Conservation (phyloP, 2,888 invertebrate genomes). For the Zhuqinia jingwanae region DNA sequence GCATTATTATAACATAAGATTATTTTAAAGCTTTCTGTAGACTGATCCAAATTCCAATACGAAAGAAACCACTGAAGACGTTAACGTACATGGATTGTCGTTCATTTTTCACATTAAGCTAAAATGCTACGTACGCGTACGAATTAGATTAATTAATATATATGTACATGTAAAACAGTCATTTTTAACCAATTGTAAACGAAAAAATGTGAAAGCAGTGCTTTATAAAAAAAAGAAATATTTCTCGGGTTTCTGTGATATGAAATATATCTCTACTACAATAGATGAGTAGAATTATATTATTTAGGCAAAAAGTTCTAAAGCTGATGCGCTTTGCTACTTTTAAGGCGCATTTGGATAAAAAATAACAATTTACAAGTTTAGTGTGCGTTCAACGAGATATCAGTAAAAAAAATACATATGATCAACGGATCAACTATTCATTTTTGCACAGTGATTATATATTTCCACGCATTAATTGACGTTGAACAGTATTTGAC, state of each 20-base stretch:
- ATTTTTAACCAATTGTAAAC: slow-evolving; percentile 43
- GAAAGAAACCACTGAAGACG: background rate
- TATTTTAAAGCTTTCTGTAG: slow-evolving; percentile 13
- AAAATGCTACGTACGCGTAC: background rate
- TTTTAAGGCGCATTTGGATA: background rate
- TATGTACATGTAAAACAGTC: slow-evolving; percentile 35
- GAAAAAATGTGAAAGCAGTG: slow-evolving; percentile 65
- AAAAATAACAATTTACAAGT: no score
- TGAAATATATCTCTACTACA: slow-evolving; percentile 35
- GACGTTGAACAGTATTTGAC: no score
- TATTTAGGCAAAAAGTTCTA: background rate
- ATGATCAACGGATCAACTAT: background rate
- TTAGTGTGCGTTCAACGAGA: background rate
- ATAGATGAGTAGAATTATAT: background rate
- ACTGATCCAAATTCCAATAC: slow-evolving; percentile 1
- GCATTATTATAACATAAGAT: background rate
- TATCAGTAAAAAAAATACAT: background rate
- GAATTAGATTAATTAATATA: background rate
- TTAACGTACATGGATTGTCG: background rate
- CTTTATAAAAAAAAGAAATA: slow-evolving; percentile 56
- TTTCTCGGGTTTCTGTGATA: slow-evolving; percentile 70
- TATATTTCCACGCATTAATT: no score
- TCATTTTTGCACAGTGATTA: background rate
- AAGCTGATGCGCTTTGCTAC: background rate
- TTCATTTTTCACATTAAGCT: background rate